Evolutionary conservation across 2,797 vertebrate species (phyloP).

Genomic region (Columba guinea): DNA sequence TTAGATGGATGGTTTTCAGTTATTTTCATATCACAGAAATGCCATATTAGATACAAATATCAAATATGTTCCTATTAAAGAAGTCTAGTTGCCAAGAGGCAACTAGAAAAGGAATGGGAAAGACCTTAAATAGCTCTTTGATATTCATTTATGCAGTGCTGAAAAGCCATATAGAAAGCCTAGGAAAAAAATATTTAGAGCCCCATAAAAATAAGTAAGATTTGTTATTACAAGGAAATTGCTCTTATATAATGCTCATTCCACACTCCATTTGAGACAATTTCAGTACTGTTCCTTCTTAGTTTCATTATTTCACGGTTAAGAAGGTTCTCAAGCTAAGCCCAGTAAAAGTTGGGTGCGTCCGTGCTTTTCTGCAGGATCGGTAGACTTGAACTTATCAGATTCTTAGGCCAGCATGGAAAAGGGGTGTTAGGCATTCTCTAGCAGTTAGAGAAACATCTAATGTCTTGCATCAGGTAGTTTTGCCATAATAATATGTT

Average conservation of each 20-base stretch:
- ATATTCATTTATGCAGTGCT: conserved; percentile 33
- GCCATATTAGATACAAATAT: conserved; percentile 18
- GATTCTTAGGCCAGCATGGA: background rate
- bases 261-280: conserved; percentile 43
- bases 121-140: background rate
- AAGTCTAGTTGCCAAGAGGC: background rate
- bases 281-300: conserved; percentile 5
- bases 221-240: conserved; percentile 41
- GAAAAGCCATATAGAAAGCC: background rate
- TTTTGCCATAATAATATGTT: background rate
- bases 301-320: conserved; percentile 29
- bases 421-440: background rate
- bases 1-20: conserved; percentile 7
- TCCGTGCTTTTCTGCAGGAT: background rate
- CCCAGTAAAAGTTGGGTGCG: background rate
- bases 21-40: conserved; percentile 4
- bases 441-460: background rate
- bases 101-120: background rate
- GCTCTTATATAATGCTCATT: conserved; percentile 33
- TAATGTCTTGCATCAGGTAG: background rate
- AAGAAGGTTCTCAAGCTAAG: background rate
- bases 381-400: background rate
- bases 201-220: conserved; percentile 49
- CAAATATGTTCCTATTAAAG: conserved; percentile 1
- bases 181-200: conserved; percentile 44